These are phyloP conservation scores for Tanytarsus gracilentus DNA, from an alignment of 2,888 invertebrate genomes.

Conservation along the genomic window DNA sequence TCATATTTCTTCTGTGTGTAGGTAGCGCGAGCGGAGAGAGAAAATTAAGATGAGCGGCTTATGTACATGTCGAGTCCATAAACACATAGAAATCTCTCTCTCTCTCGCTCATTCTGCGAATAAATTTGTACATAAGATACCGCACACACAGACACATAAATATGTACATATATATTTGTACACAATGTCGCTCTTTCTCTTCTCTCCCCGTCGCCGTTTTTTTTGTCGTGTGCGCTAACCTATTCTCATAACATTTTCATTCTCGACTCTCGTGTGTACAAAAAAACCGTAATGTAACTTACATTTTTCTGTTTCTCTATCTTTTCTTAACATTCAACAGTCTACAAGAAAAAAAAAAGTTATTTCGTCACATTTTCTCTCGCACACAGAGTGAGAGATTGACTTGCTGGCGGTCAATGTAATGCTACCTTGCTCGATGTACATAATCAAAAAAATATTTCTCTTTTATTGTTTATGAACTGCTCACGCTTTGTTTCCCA, in stretches of 20 bases:
- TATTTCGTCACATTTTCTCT: slow-evolving; percentile 20
- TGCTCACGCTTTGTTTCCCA: too few species aligned
- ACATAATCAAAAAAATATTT: background rate
- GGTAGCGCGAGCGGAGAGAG: slow-evolving; percentile 3
- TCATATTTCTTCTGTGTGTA: slow-evolving; percentile 1
- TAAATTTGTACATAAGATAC: slow-evolving; percentile 1
- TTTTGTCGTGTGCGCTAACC: slow-evolving; percentile 18
- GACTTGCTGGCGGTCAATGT: background rate
- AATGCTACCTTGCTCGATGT: background rate
- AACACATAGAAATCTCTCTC: too few species aligned
- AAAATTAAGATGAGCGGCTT: too few species aligned
- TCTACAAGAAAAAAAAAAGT: slow-evolving; percentile 15
- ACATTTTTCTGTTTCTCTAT: slow-evolving; percentile 12
- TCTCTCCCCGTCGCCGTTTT: too few species aligned
- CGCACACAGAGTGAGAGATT: too few species aligned
- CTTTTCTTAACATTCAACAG: slow-evolving; percentile 15
- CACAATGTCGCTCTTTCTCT: too few species aligned
- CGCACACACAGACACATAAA: background rate
- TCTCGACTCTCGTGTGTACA: slow-evolving; percentile 6
- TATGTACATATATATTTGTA: background rate
- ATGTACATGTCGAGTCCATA: too few species aligned
- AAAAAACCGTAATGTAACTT: slow-evolving; percentile 26
- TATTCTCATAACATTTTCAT: background rate
- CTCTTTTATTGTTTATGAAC: background rate
- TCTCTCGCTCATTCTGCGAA: background rate